Base-by-base conservation (phyloP, 2,797 vertebrate genomes). In the Microcaecilia unicolor region DNA sequence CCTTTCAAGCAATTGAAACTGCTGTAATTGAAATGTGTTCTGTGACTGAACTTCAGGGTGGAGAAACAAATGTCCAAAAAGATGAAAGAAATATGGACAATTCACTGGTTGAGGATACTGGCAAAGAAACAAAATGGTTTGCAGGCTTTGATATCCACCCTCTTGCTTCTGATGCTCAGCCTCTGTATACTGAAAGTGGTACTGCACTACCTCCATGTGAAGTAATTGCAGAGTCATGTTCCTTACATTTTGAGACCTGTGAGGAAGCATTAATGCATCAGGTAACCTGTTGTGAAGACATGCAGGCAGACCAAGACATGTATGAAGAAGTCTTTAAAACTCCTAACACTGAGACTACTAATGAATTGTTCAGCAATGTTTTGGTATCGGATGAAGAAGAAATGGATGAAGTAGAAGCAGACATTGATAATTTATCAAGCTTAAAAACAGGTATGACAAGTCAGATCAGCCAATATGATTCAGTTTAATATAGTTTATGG, bases 391-490 rank as follows among this genome's bases (percentile, higher is more conserved):
- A 27, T 15, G 61, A 57, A 2, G 42, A 50, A 23, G 48, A 44
- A 28, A 10, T 13, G 25, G 18, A 5, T 34, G 7, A 36, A 4
- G 9, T 51, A 6, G 7, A 36, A 4, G 9, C 51, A 6, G 33
- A 27, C 5, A 22, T 14, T 3, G 22, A 32, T 18, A 9, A 22
- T n/a, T 33, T 37, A 22, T 9, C 54, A 47, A 46, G 35, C 15
- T 22, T 15, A 2, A 3, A 4, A 51, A 15, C 44, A 64, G 70
- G 79, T 83, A 58, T 41, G 53, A 10, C 28, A 10, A n/a, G n/a
- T n/a, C n/a, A n/a, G n/a, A n/a, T n/a, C n/a, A n/a, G n/a, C n/a
- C n/a, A n/a, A n/a, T n/a, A n/a, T n/a, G n/a, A n/a, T n/a, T n/a
- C n/a, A n/a, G n/a, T n/a, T n/a, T n/a, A n/a, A n/a, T n/a, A n/a